Evolutionary conservation across 1,140 invertebrate genomes (phyloP), one percentile per base, ranked within the genome.

Genomic region (Drosophila sechellia): DNA sequence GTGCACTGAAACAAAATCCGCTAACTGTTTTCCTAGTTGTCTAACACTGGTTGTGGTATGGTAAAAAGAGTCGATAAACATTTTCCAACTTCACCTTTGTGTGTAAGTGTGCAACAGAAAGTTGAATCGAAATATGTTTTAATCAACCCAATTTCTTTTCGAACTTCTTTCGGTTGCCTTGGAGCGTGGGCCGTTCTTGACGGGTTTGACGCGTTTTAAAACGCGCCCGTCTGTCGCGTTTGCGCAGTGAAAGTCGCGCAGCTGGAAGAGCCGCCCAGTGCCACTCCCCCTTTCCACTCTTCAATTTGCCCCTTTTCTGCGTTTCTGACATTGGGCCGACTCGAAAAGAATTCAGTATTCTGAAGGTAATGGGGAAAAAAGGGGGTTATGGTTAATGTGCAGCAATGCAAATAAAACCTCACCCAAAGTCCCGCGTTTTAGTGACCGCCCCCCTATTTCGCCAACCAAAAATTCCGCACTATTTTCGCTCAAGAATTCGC

Each of bases 161-260:
- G 46, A 25, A 25, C 70, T 10, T 63, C 50, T 34, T 40, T 54
- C 13, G 50, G 25, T 39, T 56, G 50, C 37, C 65, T 49, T 46
- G 60, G 35, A 60, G 75, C 81, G 83, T 86, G 83, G 83, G 83
- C 59, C 31, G 83, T 87, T 78, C 81, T 76, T 71, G 77, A 80
- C 78, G 73, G 50, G 77, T 80, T 80, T 81, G 71, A 85, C 81
- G 69, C 81, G 81, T 70, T 81, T 77, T 60, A 49, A 75, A 61
- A 75, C 72, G 77, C 71, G 65, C 55, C n/a, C 25, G 39, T 34
- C 35, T 8, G 50, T 63, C 40, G 59, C 48, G 49, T 15, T 34
- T 42, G 52, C 52, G 69, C 66, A 86, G 83, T 86, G 83, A 86
- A 86, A 86, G 83, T 72, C 74, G 65, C 59, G 57, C 74, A 83